Evolutionary conservation across 2,113 vertebrate species (phyloP), one percentile per base, ranked within the genome.

Genomic region (Typhlomys cinereus): DNA sequence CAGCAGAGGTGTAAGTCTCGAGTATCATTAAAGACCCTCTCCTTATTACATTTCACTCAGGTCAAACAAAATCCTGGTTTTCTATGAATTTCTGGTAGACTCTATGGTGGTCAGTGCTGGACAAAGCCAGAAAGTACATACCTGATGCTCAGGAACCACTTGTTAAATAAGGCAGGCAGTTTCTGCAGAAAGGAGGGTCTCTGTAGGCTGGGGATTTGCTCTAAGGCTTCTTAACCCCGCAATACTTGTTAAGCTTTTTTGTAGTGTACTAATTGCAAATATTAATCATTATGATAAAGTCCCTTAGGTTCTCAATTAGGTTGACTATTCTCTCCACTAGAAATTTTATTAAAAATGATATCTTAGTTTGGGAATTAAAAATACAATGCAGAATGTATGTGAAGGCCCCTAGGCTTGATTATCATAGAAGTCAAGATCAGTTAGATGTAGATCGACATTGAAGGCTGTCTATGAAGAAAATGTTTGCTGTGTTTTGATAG

Each of bases 341-440:
- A 62, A 27, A 34, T 11, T 2, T 61, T 83, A 44, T 44, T 90
- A 79, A 92, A 66, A 80, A 57, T 5, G 48, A 1, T 36, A 70
- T 27, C 34, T 64, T 48, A 34, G n/a, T 18, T 44, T 62, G 76
- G 15, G 64, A 57, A 23, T 48, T 80, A 34, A 74, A 78, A 87
- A 27, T 67, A 15, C 39, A 84, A 61, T 48, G 41, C 57, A 67
- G 57, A 67, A 21, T 31, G 7, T 11, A 67, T 15, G n/a, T n/a
- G 59, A n/a, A 31, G 54, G 8, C 39, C 27, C 39, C 67, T 39
- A 64, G 66, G 52, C 67, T 75, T 85, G n/a, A 59, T 80, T 80
- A 36, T 36, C 44, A 85, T 17, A 70, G 39, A 85, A 71, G 88
- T 81, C 39, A 94, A 69, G 81, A 85, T 85, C 86, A 92, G 23